These are phyloP conservation scores for Clytia hemisphaerica DNA, from an alignment of 30 jellyfish, hydroid and myxozoan species.

Conservation along the genomic window DNA sequence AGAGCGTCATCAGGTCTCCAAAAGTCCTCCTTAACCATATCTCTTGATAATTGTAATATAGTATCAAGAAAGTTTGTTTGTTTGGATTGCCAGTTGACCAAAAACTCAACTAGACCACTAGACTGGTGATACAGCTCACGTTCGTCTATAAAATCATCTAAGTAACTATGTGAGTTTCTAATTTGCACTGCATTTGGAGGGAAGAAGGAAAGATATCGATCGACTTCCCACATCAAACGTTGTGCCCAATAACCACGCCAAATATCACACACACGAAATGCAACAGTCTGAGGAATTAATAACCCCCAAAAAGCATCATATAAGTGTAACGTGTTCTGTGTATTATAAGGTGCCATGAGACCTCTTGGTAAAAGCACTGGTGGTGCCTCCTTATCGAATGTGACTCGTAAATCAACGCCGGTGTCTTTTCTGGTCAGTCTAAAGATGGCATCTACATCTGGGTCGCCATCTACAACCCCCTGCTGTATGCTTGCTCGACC, in stretches of 20 bases:
- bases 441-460: slow-evolving; percentile 82
- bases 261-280: slow-evolving; percentile 75
- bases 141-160: slow-evolving; percentile 73
- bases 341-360: slow-evolving; percentile 66
- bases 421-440: slow-evolving; percentile 78
- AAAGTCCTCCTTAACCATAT: slow-evolving; percentile 51
- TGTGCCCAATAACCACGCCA: slow-evolving; percentile 96
- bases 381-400: slow-evolving; percentile 53
- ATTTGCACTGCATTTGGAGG: slow-evolving; percentile 84
- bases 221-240: slow-evolving; percentile 74
- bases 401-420: slow-evolving; percentile 49
- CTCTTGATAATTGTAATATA: slow-evolving; percentile 45
- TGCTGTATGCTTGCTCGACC: slow-evolving; percentile 70
- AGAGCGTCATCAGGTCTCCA: slow-evolving; percentile 59
- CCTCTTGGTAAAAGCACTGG: slow-evolving; percentile 69
- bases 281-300: slow-evolving; percentile 64
- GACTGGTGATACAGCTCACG: slow-evolving; percentile 64
- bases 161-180: slow-evolving; percentile 73
- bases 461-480: slow-evolving; percentile 96
- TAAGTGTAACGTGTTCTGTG: slow-evolving; percentile 71
- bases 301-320: slow-evolving; percentile 76
- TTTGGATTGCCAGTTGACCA: slow-evolving; percentile 51
- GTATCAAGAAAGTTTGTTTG: slow-evolving; percentile 50
- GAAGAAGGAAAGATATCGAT: slow-evolving; percentile 78
- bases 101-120: slow-evolving; percentile 59